Conservation (phyloP, 2,888 invertebrate species). For the Eupithecia tripunctaria region DNA sequence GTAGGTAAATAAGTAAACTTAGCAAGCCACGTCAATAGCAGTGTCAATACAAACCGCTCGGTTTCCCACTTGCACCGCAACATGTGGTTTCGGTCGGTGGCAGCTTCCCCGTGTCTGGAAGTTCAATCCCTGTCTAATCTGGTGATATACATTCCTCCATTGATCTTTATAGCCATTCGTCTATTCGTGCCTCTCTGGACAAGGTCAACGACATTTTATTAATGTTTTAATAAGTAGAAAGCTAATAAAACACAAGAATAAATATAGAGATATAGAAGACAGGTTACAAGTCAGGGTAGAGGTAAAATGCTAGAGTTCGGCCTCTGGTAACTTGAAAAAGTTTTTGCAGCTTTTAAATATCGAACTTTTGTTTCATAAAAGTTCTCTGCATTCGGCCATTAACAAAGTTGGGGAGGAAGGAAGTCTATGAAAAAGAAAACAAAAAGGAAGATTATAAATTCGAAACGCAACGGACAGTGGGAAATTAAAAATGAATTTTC, state of each 20-base stretch:
- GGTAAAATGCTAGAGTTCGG: neutral
- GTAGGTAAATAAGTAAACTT: neutral
- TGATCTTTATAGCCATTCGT: slow-evolving; percentile 27
- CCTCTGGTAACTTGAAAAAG: neutral
- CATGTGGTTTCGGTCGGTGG: slow-evolving; percentile 21
- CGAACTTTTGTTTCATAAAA: slow-evolving; percentile 13
- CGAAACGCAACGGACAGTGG: slow-evolving; percentile 15
- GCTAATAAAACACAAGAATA: neutral
- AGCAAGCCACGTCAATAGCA: neutral
- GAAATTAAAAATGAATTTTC: slow-evolving; percentile 28
- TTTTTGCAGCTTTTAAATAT: neutral
- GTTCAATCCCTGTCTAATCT: slow-evolving; percentile 29
- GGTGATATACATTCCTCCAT: slow-evolving; percentile 33
- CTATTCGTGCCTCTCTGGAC: slow-evolving; percentile 19
- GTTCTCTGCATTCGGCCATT: slow-evolving; percentile 9
- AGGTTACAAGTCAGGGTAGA: neutral
- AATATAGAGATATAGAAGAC: neutral
- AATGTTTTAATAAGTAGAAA: slow-evolving; percentile 12
- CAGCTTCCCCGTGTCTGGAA: slow-evolving; percentile 26
- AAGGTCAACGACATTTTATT: slow-evolving; percentile 24
- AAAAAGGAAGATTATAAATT: slow-evolving; percentile 17
- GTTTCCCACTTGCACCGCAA: slow-evolving; percentile 20
- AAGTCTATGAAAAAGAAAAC: slow-evolving; percentile 6
- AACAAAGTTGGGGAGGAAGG: slow-evolving; percentile 4
- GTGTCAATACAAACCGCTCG: neutral